These are phyloP conservation scores for Fundulus diaphanus DNA, from an alignment of 2,797 vertebrate genomes.

Conservation along the genomic window DNA sequence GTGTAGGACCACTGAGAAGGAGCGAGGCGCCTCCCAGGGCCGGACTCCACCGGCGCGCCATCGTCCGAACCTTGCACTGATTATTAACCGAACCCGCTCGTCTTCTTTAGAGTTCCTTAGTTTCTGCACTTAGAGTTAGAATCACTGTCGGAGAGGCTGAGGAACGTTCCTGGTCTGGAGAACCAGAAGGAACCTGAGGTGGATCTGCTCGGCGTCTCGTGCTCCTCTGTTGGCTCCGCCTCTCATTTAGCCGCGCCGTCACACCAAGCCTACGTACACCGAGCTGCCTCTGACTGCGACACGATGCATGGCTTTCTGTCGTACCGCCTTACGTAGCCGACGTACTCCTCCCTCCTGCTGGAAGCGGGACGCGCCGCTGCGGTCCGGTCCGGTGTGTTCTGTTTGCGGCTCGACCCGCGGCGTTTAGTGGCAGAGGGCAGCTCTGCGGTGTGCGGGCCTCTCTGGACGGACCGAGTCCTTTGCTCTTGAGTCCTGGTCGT, in stretches of 20 bases:
- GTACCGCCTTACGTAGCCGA: constrained; percentile 66
- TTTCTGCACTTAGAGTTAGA: constrained; percentile 28
- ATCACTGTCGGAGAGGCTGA: constrained; percentile 27
- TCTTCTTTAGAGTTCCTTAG: constrained; percentile 28
- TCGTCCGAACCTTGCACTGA: constrained; percentile 50
- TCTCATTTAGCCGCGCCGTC: constrained; percentile 18
- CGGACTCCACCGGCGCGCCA: constrained; percentile 27
- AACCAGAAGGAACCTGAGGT: neutral
- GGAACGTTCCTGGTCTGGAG: neutral
- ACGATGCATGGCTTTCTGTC: constrained; percentile 69
- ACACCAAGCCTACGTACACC: constrained; percentile 69
- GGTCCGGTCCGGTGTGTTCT: constrained; percentile 21
- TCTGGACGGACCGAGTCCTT: constrained; percentile 11
- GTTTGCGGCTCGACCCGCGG: constrained; percentile 23
- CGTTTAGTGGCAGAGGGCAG: constrained; percentile 38
- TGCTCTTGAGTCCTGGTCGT: constrained; percentile 44
- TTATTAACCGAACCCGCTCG: constrained; percentile 14
- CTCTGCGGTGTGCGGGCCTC: constrained; percentile 39
- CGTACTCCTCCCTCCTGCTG: constrained; percentile 43
- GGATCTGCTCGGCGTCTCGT: no score
- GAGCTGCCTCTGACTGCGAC: constrained; percentile 74
- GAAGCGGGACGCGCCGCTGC: constrained; percentile 4
- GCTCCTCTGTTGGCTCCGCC: constrained; percentile 53
- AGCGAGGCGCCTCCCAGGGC: constrained; percentile 1
- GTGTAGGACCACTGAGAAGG: constrained; percentile 21